These are phyloP conservation scores for Pandemis cinnamomeana DNA, from an alignment of 2,888 invertebrate species.

Conservation along the genomic window DNA sequence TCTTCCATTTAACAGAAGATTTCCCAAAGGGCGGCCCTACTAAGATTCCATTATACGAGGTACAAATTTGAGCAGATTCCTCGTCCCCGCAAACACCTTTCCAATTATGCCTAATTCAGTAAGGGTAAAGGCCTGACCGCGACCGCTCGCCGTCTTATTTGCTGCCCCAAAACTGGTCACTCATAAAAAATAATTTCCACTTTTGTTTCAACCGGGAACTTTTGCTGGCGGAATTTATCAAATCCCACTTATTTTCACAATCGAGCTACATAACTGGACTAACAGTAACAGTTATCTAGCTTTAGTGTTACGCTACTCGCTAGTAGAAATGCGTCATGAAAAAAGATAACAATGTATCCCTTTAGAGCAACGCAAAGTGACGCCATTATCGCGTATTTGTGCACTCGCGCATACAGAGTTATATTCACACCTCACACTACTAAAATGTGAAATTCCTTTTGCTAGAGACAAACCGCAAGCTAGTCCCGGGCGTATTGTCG, in stretches of 20 bases:
- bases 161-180: background rate
- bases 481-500: conserved; percentile 25
- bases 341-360: background rate
- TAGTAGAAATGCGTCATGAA: background rate
- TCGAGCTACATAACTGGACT: background rate
- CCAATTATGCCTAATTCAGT: conserved; percentile 36
- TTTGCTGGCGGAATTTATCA: background rate
- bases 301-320: background rate
- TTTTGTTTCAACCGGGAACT: conserved; percentile 5
- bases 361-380: background rate
- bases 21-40: conserved; percentile 15
- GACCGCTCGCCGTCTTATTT: conserved; percentile 10
- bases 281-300: background rate
- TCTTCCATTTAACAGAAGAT: conserved; percentile 15
- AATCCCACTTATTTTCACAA: background rate
- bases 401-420: background rate
- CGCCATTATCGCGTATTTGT: background rate
- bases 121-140: conserved; percentile 26
- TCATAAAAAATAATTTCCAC: conserved; percentile 14
- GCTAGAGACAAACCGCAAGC: conserved; percentile 29
- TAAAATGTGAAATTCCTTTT: conserved; percentile 35
- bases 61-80: conserved; percentile 35
- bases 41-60: conserved; percentile 25
- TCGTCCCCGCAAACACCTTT: conserved; percentile 34
- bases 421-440: background rate